Evolutionary conservation across 2,797 vertebrate genomes (phyloP).

Genomic region (Agapornis canus): DNA sequence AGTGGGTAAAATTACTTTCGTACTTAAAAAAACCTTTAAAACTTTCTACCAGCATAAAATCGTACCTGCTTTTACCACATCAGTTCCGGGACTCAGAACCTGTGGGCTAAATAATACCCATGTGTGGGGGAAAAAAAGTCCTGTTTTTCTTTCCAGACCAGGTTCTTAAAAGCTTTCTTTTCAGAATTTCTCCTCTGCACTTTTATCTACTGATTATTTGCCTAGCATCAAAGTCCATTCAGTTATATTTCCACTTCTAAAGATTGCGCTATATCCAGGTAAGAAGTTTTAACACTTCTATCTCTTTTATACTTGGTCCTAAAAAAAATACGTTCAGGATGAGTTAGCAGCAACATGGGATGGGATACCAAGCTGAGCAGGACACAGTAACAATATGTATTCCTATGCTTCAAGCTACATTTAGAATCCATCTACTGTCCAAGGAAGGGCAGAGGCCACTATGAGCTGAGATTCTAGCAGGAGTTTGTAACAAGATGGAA

Average conservation of each 20-base stretch:
- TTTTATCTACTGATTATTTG: background rate
- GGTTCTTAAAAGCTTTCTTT: background rate
- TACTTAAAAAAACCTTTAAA: background rate
- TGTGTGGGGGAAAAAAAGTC: background rate
- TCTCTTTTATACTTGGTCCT: background rate
- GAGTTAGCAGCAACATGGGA: background rate
- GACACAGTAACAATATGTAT: background rate
- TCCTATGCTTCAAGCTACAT: background rate
- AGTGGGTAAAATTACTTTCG: background rate
- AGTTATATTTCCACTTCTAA: background rate
- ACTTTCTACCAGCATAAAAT: background rate
- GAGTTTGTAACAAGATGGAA: background rate
- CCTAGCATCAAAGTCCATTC: background rate
- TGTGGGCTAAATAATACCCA: background rate
- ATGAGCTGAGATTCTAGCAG: background rate
- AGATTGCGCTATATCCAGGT: background rate
- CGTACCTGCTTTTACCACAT: background rate
- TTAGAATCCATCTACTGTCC: background rate
- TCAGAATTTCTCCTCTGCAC: background rate
- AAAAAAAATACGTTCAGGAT: background rate
- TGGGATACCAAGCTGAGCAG: background rate
- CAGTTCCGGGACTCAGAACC: background rate
- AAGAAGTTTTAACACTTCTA: background rate
- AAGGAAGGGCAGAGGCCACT: background rate
- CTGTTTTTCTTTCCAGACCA: background rate